Base-by-base conservation (phyloP, 1,140 invertebrate species). In the Nomia melanderi region DNA sequence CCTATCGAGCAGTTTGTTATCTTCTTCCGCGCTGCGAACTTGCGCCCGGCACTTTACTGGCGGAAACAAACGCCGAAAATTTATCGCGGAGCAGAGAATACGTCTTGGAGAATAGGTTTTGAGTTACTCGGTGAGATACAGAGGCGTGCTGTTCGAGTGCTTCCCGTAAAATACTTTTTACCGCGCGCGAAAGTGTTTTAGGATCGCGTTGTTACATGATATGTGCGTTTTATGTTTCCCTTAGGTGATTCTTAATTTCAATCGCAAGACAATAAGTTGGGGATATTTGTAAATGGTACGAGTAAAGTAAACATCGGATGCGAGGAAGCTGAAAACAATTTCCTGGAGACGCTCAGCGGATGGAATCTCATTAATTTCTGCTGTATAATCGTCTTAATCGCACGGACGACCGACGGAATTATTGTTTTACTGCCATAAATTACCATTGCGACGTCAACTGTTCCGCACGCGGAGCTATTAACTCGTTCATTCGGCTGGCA, bases 401-500 rank as follows among this genome's bases (percentile, higher is more conserved):
- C 41, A 11, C 2, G 1, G 31, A 36, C 14, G 27, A 23, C 11
- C 27, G 27, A 74, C 36, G 1, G 20, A n/a, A 66, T 75, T 67
- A 67, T 67, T 67, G 50, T 31, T 57, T 57, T 33, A 12, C 27
- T n/a, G 1, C 20, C 29, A 54, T 54, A 53, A 66, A 74, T 74
- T 66, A 44, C 12, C 62, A 33, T 66, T 36, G 44, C 36, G 36
- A 20, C 31, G 33, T 41, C 71, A 31, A 41, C 41, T 23, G 69
- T 47, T 62, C 39, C 29, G 39, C 23, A 25, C 59, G 39, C 14
- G 41, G 53, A 29, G 39, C 31, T 50, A 76, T 76, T 76, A 65
- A 54, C 65, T 76, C 56, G 56, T 69, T 69, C 73, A 36, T 39
- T 60, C 69, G 39, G 17, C 29, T 31, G 36, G n/a, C 29, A 27